Base-by-base conservation (phyloP, 2,888 invertebrate genomes). In the Taenaris catops region DNA sequence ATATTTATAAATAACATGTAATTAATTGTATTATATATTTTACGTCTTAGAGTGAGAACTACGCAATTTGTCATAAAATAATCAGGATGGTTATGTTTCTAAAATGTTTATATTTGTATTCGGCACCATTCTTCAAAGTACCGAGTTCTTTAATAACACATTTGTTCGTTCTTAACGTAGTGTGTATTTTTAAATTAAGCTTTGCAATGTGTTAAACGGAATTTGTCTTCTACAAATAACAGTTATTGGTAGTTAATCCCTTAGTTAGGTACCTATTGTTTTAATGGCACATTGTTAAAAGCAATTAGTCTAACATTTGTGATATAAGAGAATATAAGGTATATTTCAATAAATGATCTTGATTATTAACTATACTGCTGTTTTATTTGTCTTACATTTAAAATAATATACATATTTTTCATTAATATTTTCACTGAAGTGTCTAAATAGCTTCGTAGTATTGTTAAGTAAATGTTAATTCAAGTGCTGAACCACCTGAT, bases 261-360 rank as follows among this genome's bases (percentile, higher is more conserved):
- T 14, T 3, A 3, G 14, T 2, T 14, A 14, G 14, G 8, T 7
- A 18, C 6, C 6, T 28, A 20, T 8, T 20, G 8, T 28, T 28
- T 17, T 28, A 19, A 7, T 6, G 19, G 20, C 28, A 28, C 28
- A 28, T 28, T 28, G 28, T 28, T 28, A 12, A 28, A 28, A 28
- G 4, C 28, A 19, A 19, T 25, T 21, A 35, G 19, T 20, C 20
- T 40, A 31, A 44, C 27, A 8, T 38, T 40, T 76, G 76, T 76
- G 75, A 76, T 76, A 72, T 67, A 69, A 23, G 31, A 40, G 36
- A 42, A 39, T 40, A 51, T 63, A 46, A 71, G 38, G 35, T 37
- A 35, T 63, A 60, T 64, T 44, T 58, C 63, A 48, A 57, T 49
- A 47, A 51, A 55, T 56, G 55, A 71, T 70, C 46, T 54, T 58